phyloP scores from a whole-genome alignment of 2,113 vertebrate species.

The Phoenicopterus ruber region DNA sequence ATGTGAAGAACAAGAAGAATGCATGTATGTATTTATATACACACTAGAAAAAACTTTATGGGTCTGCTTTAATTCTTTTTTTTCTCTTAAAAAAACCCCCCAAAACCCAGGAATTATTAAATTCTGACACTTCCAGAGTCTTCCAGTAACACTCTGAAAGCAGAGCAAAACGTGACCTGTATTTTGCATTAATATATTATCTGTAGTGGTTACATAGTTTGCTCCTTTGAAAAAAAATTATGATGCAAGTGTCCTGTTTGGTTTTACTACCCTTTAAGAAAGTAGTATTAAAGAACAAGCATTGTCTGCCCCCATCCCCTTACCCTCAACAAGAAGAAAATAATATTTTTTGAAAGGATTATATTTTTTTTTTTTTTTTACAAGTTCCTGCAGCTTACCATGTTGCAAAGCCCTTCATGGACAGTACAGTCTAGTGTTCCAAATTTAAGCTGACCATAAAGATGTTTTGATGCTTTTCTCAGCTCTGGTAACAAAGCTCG shows the following conservation, averaged over 20 bases:
- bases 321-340: background rate
- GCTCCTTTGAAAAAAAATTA: background rate
- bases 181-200: background rate
- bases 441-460: constrained; percentile 91
- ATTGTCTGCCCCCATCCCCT: background rate
- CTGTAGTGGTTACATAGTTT: background rate
- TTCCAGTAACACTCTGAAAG: background rate
- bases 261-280: background rate
- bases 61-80: background rate
- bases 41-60: background rate
- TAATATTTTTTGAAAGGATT: background rate
- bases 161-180: background rate
- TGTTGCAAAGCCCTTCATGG: constrained; percentile 89
- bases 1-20: background rate
- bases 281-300: background rate
- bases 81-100: background rate
- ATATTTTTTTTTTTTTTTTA: background rate
- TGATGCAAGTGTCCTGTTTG: background rate
- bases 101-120: background rate
- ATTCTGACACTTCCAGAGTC: background rate
- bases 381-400: constrained; percentile 73
- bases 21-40: background rate
- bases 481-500: constrained; percentile 92
- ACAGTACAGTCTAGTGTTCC: constrained; percentile 95
- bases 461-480: constrained; percentile 92